Conservation (phyloP, 2,888 invertebrate species). For the Trichopria drosophilae region DNA sequence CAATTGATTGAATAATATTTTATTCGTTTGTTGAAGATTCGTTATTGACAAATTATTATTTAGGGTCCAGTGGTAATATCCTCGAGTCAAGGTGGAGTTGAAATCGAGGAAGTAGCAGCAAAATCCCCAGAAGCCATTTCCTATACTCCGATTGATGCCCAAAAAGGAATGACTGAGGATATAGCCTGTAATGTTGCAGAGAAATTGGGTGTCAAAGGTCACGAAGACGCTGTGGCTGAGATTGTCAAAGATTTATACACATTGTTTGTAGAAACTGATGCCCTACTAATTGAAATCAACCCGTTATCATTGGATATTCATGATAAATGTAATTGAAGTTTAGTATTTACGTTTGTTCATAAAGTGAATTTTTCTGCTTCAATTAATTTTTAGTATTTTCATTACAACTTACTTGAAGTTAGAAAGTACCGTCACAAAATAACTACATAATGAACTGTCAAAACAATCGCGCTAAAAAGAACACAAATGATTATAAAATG, state of each 20-base stretch:
- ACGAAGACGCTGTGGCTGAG: slow-evolving; percentile 22
- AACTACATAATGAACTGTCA: too few relatives aligned
- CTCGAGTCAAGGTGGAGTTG: slow-evolving; percentile 90
- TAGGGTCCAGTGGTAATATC: slow-evolving; percentile 92
- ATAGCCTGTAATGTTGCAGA: slow-evolving; percentile 69
- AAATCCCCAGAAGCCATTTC: slow-evolving; percentile 85
- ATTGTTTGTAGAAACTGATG: slow-evolving; percentile 62
- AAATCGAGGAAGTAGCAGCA: slow-evolving; percentile 91
- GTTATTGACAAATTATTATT: slow-evolving; percentile 11
- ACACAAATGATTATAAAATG: too few relatives aligned
- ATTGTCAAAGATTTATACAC: slow-evolving; percentile 58
- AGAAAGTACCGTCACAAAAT: too few relatives aligned
- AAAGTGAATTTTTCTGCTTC: too few relatives aligned
- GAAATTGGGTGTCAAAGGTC: slow-evolving; percentile 51
- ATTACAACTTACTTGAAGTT: too few relatives aligned
- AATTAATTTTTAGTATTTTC: too few relatives aligned
- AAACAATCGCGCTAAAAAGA: too few relatives aligned
- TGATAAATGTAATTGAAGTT: slow-evolving; percentile 38
- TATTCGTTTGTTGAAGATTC: background rate
- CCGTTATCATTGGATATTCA: slow-evolving; percentile 62
- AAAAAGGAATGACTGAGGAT: slow-evolving; percentile 70
- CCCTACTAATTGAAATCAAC: slow-evolving; percentile 64
- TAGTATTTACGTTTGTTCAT: too few relatives aligned
- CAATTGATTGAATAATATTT: background rate
- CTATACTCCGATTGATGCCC: slow-evolving; percentile 83